Evolutionary conservation across 2,113 vertebrate species (phyloP).

Genomic region (Pogonocichla stellata): DNA sequence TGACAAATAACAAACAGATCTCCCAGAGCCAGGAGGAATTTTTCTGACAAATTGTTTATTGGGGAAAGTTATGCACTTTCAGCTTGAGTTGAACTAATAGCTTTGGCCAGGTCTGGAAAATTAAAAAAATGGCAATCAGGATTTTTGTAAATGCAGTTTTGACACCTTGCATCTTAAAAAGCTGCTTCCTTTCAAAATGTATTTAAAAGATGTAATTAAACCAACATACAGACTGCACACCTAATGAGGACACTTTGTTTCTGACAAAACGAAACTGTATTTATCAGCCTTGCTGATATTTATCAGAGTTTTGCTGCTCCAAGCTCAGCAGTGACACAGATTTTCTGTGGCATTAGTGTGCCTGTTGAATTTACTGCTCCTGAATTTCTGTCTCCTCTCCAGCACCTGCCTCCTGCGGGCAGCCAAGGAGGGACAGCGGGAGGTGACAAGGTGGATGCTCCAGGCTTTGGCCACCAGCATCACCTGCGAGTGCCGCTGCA

Average conservation of each 20-base stretch:
- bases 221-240: not conserved
- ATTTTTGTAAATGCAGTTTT: not conserved
- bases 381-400: not conserved
- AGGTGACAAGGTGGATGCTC: not conserved
- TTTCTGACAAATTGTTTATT: slow-evolving; percentile 34
- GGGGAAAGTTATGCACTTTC: not conserved
- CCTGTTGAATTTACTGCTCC: not conserved
- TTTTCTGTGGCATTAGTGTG: not conserved
- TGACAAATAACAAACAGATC: slow-evolving; percentile 37
- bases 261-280: not conserved
- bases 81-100: not conserved
- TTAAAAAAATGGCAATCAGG: not conserved
- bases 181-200: not conserved
- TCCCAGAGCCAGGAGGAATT: slow-evolving; percentile 27
- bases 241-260: slow-evolving; percentile 23
- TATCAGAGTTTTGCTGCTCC: not conserved
- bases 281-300: slow-evolving; percentile 11
- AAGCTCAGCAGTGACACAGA: not conserved
- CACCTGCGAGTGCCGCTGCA: accelerated
- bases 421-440: accelerated
- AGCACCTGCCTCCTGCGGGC: not conserved
- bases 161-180: not conserved
- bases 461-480: not conserved
- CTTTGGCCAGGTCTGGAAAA: not conserved
- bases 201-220: not conserved